Conservation (phyloP, 2,113 vertebrate species). For the Pituophis catenifer region DNA sequence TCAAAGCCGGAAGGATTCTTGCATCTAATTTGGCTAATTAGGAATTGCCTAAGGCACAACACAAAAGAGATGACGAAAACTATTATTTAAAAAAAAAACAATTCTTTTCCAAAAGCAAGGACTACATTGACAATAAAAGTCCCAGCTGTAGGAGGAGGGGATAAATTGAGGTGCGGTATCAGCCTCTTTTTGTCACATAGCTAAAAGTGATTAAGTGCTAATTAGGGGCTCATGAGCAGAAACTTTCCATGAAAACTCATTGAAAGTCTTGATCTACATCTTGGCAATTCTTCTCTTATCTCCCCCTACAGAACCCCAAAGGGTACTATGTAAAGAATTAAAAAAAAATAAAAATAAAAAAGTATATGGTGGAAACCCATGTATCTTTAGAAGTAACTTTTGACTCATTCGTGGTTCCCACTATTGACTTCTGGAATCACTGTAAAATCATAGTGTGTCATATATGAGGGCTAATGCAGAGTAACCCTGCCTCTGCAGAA, state of each 20-base stretch:
- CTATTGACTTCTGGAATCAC: conserved; percentile 23
- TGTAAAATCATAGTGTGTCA: conserved; percentile 38
- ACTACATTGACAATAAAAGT: conserved; percentile 75
- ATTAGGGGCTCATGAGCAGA: conserved; percentile 77
- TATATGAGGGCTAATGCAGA: neutral
- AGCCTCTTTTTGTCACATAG: conserved; percentile 71
- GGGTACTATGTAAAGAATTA: conserved; percentile 24
- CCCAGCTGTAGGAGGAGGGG: conserved; percentile 76
- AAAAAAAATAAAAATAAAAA: neutral
- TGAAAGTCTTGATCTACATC: conserved; percentile 60
- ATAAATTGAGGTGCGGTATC: conserved; percentile 72
- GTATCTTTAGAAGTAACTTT: conserved; percentile 41
- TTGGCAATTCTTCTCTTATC: conserved; percentile 57
- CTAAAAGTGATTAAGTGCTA: conserved; percentile 79
- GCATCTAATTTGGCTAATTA: conserved; percentile 63
- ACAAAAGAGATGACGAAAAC: conserved; percentile 75
- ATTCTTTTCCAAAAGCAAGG: conserved; percentile 70
- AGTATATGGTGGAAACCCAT: conserved; percentile 40
- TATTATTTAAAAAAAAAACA: conserved; percentile 68
- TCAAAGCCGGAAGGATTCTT: conserved; percentile 69
- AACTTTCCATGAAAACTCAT: conserved; percentile 65
- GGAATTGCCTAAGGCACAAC: conserved; percentile 70
- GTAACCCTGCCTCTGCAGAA: neutral
- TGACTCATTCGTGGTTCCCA: conserved; percentile 50
- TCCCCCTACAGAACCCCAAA: conserved; percentile 39